phyloP scores from a whole-genome alignment of 2,888 invertebrate genomes.

The Chloroclysta siterata region DNA sequence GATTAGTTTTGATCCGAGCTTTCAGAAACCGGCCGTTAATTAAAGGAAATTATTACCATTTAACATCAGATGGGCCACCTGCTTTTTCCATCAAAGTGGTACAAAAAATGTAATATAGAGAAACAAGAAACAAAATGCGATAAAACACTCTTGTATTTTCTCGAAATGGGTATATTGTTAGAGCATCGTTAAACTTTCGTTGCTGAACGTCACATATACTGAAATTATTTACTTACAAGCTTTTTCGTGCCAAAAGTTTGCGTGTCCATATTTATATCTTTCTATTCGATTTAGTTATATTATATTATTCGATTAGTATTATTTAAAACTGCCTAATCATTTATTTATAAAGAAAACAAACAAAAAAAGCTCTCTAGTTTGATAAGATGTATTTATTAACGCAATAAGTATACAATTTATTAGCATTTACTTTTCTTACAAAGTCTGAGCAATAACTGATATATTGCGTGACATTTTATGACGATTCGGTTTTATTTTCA shows the following conservation, averaged over 20 bases:
- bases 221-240: constrained; percentile 29
- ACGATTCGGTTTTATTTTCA: not conserved
- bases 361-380: constrained; percentile 68
- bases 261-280: constrained; percentile 44
- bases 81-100: too few relatives aligned
- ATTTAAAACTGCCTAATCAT: constrained; percentile 39
- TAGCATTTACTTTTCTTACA: constrained; percentile 16
- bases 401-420: constrained; percentile 23
- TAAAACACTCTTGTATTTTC: not conserved
- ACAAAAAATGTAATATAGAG: too few relatives aligned
- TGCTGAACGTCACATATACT: constrained; percentile 3
- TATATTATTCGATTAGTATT: constrained; percentile 23
- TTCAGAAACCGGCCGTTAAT: too few relatives aligned
- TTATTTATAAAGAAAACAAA: constrained; percentile 44
- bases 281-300: constrained; percentile 38
- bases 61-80: too few relatives aligned
- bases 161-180: not conserved
- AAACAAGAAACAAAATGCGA: not conserved
- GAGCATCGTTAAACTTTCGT: constrained; percentile 6
- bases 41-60: too few relatives aligned
- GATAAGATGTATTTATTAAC: constrained; percentile 67
- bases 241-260: constrained; percentile 57
- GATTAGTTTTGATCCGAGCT: too few relatives aligned
- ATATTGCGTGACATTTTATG: not conserved
- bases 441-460: constrained; percentile 7